Evolutionary conservation across 2,888 invertebrate species (phyloP), one percentile per base, ranked within the genome.

Genomic region (Rhyacophila evoluta): DNA sequence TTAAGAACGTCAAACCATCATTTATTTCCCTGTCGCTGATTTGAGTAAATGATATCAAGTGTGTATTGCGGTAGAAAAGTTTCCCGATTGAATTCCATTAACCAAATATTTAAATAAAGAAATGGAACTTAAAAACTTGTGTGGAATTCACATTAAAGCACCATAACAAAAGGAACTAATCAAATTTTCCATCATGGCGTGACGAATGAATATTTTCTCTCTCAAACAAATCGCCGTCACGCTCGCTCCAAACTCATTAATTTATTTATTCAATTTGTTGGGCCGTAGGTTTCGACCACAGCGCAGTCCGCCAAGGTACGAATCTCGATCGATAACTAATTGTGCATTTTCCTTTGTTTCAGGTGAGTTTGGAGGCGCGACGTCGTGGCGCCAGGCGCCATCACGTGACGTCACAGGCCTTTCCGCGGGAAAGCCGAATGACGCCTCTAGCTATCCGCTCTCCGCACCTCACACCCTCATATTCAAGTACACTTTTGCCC

Each of bases 301-400:
- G 12, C 55, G 19, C 19, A 55, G 55, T 55, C 19, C 10, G 55
- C 55, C 55, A 15, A 25, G 19, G 55, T 55, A 55, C 55, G 19
- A 55, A 19, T 19, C 25, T 55, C 55, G 55, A 55, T 55, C 69
- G 39, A 68, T 75, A 36, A 37, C 75, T 75, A 75, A 75, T 75
- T 75, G 67, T 75, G 38, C 28, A 75, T 76, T 76, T 71, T 76
- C 76, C 36, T 38, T 72, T 77, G 68, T 73, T 77, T 37, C 73
- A 77, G 78, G 78, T 78, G 74, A 78, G 78, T 78, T 29, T 74
- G 37, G 36, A n/a, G 28, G 38, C 70, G 55, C 76, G 78, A 69
- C 78, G 74, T 67, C 78, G 74, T 29, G 70, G 74, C 78, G 78
- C 78, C 78, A 38, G 36, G 72, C 77, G 68, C 72, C 77, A 25